Conservation (phyloP, 2,888 invertebrate species). For the Sinhomidia bicolor region DNA sequence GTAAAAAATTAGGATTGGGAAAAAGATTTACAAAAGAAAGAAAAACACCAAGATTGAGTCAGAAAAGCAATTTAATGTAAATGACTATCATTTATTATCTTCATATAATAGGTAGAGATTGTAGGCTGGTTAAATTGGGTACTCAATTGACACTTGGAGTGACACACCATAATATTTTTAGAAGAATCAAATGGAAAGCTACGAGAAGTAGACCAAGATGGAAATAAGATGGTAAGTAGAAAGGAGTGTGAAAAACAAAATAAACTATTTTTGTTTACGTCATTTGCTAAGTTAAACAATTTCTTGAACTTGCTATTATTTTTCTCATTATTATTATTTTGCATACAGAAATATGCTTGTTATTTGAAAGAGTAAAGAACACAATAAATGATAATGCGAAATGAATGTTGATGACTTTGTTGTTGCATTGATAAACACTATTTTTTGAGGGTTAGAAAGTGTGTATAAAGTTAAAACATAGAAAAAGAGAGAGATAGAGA, state of each 20-base stretch:
- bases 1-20: no score
- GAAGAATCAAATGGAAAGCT: neutral
- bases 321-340: no score
- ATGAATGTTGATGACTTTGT: neutral
- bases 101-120: neutral
- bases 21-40: no score
- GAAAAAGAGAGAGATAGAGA: slow-evolving; percentile 60
- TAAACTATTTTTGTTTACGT: no score
- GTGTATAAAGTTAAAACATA: neutral
- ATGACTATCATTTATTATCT: neutral
- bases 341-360: no score
- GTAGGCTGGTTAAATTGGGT: neutral
- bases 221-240: neutral
- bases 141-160: neutral
- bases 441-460: neutral
- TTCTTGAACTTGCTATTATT: no score
- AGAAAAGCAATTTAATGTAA: neutral
- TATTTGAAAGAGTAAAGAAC: no score
- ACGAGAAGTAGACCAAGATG: neutral
- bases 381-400: neutral
- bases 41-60: no score
- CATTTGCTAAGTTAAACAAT: no score
- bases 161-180: neutral
- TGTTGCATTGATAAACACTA: neutral
- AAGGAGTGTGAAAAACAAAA: neutral